A percentile compares a stretch with the other conserved stretches of the same genome.
These are phyloP conservation scores for Hedya salicella DNA, from an alignment of 2,888 invertebrate species.

Conservation along the genomic window DNA sequence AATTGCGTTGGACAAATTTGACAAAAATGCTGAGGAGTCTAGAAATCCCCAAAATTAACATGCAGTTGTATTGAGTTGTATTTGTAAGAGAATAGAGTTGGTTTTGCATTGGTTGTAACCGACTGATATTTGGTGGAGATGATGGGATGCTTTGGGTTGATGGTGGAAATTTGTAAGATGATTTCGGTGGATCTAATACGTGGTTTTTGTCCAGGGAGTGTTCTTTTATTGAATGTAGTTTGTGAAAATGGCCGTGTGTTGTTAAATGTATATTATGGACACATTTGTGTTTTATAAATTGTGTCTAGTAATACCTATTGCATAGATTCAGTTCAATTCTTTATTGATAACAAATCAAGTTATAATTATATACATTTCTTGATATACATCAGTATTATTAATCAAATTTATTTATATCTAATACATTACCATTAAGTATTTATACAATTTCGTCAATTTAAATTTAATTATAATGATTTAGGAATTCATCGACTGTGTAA, in stretches of 20 bases:
- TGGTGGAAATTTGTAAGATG: slow-evolving; percentile 60
- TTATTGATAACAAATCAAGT: too few species aligned
- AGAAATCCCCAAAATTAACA: slow-evolving; percentile 33
- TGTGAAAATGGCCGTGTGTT: background rate
- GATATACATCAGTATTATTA: too few species aligned
- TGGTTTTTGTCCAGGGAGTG: slow-evolving; percentile 50
- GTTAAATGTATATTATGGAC: slow-evolving; percentile 8
- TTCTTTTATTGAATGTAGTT: slow-evolving; percentile 51
- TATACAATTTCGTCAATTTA: too few species aligned
- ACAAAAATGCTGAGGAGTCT: slow-evolving; percentile 45
- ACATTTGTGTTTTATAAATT: background rate
- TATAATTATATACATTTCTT: too few species aligned
- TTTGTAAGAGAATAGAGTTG: slow-evolving; percentile 35
- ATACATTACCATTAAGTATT: too few species aligned
- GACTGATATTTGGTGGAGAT: slow-evolving; percentile 39
- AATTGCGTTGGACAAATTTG: slow-evolving; percentile 31
- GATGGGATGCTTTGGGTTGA: slow-evolving; percentile 51
- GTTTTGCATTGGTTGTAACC: slow-evolving; percentile 38
- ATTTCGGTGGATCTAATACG: slow-evolving; percentile 54
- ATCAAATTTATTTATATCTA: too few species aligned
- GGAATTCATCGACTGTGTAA: too few species aligned
- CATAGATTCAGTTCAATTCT: too few species aligned
- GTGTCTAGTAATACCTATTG: too few species aligned
- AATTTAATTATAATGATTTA: too few species aligned
- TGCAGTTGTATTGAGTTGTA: slow-evolving; percentile 35